These are phyloP conservation scores for Belonocnema kinseyi DNA, from an alignment of 1,140 invertebrate species.

Conservation along the genomic window DNA sequence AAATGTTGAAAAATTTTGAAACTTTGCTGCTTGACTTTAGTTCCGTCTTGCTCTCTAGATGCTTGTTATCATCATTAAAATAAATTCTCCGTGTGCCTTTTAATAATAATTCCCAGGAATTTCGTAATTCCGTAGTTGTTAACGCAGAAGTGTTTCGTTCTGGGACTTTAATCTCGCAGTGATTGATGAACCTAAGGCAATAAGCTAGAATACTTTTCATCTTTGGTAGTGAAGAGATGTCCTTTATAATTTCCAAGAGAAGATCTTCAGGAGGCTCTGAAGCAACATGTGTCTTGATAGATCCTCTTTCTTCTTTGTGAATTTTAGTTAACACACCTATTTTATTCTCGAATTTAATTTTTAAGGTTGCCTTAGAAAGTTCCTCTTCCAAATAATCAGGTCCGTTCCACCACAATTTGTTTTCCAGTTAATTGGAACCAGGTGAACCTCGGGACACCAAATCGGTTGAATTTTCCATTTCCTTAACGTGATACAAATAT, in stretches of 20 bases:
- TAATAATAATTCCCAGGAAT: neutral
- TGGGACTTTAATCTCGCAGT: neutral
- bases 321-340: neutral
- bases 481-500: too few relatives aligned
- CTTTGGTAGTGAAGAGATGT: neutral
- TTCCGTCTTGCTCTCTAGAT: neutral
- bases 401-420: constrained; percentile 24
- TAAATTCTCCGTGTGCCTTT: neutral
- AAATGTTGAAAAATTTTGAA: too few relatives aligned
- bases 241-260: too few relatives aligned
- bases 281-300: too few relatives aligned
- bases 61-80: too few relatives aligned
- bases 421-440: neutral
- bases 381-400: neutral
- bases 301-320: neutral
- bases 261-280: too few relatives aligned
- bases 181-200: neutral
- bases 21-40: neutral
- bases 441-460: constrained; percentile 48
- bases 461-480: constrained; percentile 57
- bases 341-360: neutral
- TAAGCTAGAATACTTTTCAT: neutral
- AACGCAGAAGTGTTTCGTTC: neutral
- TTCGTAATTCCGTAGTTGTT: neutral
- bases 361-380: neutral